Conservation (phyloP, 2,888 invertebrate species). For the Allolobophora icterica region DNA sequence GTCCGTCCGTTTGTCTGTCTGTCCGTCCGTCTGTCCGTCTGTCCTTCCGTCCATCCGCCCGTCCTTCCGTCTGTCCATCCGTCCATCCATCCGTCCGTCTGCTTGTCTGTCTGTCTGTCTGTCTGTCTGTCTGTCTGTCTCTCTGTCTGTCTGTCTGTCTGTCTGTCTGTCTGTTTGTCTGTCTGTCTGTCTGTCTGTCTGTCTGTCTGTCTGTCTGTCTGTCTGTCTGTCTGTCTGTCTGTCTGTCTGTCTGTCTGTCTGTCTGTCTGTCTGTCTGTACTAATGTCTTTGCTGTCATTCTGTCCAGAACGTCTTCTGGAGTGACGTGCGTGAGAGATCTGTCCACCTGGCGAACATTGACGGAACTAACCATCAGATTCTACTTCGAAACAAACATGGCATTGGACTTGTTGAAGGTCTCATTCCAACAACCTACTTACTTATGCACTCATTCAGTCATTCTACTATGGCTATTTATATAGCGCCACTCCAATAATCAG, state of each 20-base stretch:
- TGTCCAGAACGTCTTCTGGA: conserved; percentile 56
- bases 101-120: background rate
- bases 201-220: background rate
- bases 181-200: too few relatives aligned
- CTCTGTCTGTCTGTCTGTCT: too few relatives aligned
- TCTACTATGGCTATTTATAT: too few relatives aligned
- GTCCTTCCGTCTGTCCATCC: too few relatives aligned
- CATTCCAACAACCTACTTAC: background rate
- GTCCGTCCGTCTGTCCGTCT: background rate
- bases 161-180: too few relatives aligned
- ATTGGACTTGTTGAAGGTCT: conserved; percentile 57
- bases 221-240: too few relatives aligned
- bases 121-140: background rate
- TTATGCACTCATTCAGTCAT: background rate
- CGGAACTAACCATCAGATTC: conserved; percentile 51
- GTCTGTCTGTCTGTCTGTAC: background rate
- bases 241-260: too few relatives aligned
- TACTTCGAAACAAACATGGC: conserved; percentile 54
- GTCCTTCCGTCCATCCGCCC: background rate
- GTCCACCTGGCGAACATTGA: conserved; percentile 55
- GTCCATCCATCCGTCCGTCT: background rate
- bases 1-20: background rate
- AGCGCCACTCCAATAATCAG: too few relatives aligned
- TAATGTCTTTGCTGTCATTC: background rate
- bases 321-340: conserved; percentile 54